A percentile compares a stretch with the other conserved stretches of the same genome.
phyloP scores from a whole-genome alignment of 2,113 vertebrate species.

The Artemisiospiza belli region DNA sequence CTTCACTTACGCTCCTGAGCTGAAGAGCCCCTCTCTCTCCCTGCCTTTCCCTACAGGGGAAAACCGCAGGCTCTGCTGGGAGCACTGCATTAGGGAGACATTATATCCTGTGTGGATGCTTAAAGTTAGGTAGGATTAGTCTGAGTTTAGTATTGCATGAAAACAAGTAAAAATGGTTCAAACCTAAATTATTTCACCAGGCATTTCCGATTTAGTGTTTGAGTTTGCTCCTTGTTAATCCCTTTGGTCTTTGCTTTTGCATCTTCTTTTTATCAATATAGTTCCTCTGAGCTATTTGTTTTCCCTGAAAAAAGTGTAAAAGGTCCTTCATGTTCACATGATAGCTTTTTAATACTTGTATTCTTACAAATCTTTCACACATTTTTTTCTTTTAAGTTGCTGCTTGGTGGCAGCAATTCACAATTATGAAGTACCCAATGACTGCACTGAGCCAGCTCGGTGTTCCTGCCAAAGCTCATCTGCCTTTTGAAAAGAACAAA shows the following conservation, averaged over 20 bases:
- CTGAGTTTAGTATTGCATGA: neutral
- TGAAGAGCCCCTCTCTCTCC: neutral
- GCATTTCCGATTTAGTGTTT: neutral
- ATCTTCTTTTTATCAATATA: neutral
- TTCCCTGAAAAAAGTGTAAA: neutral
- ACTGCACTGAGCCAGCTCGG: neutral
- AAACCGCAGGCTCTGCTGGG: neutral
- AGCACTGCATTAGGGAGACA: rapidly evolving
- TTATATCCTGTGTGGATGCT: neutral
- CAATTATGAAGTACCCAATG: rapidly evolving
- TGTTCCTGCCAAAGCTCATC: neutral
- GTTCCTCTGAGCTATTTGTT: neutral
- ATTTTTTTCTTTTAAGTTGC: neutral
- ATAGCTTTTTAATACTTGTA: neutral
- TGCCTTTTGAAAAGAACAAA: neutral
- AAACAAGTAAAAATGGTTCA: neutral
- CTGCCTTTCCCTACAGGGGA: neutral
- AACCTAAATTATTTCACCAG: neutral
- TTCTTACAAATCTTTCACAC: neutral
- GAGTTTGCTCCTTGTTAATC: neutral
- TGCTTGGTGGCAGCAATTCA: neutral
- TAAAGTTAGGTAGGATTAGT: neutral
- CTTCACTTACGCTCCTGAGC: neutral
- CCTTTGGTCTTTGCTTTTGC: neutral
- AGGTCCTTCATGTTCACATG: neutral